Percentiles rank a stretch among this genome's conserved stretches.
These are phyloP conservation scores for Enteromius trimaculatus DNA, from an alignment of 2,797 vertebrate species.

Conservation along the genomic window DNA sequence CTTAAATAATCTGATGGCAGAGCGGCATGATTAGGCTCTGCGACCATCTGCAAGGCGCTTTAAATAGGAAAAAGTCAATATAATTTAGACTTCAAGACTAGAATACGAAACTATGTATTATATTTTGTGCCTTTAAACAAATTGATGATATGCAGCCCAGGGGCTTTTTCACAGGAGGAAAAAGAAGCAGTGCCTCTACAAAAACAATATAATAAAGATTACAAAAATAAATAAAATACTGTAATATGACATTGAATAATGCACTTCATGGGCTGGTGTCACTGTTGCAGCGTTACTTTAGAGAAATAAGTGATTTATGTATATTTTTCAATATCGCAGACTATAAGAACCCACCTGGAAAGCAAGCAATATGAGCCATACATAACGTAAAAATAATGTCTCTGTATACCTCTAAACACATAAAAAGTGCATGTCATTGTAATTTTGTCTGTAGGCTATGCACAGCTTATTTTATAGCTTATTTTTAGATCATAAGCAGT, in stretches of 20 bases:
- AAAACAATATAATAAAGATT: neutral
- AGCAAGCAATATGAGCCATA: neutral
- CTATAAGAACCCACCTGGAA: neutral
- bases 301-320: neutral
- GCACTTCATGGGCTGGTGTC: neutral
- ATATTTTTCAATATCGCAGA: neutral
- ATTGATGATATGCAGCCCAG: neutral
- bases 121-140: neutral
- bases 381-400: neutral
- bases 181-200: neutral
- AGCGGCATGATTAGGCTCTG: neutral
- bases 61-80: neutral
- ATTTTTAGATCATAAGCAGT: neutral
- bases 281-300: neutral
- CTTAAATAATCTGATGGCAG: constrained; percentile 8
- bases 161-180: neutral
- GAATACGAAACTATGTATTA: neutral
- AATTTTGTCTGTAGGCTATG: neutral
- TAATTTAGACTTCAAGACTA: neutral
- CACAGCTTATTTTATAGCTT: neutral
- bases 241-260: constrained; percentile 15
- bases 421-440: neutral
- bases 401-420: neutral
- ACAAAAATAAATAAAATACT: neutral
- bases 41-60: constrained; percentile 2